These are phyloP conservation scores for Sardina pilchardus DNA, from an alignment of 2,113 vertebrate genomes.

Conservation along the genomic window DNA sequence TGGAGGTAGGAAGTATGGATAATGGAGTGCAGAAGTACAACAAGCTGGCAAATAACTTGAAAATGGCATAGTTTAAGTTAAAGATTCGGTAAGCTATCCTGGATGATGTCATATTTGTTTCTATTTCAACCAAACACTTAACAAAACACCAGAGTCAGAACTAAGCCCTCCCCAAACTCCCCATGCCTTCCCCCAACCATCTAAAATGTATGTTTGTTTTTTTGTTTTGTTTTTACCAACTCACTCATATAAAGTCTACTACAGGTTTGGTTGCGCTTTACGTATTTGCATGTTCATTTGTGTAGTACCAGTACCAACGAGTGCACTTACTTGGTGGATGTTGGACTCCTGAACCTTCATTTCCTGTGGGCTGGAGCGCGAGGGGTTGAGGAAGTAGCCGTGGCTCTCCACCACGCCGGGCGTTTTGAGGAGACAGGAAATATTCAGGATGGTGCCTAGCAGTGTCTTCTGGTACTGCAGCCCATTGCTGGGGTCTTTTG, in stretches of 20 bases:
- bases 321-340: slow-evolving; percentile 86
- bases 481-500: slow-evolving; percentile 89
- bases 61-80: no score
- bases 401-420: slow-evolving; percentile 93
- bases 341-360: slow-evolving; percentile 97
- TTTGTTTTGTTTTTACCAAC: no score
- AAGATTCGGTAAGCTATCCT: no score
- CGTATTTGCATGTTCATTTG: not conserved
- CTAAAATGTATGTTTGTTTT: no score
- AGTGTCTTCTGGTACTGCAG: slow-evolving; percentile 95
- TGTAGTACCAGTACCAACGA: not conserved
- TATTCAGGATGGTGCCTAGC: slow-evolving; percentile 81
- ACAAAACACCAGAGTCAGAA: no score
- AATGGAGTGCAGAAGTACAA: not conserved
- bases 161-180: no score
- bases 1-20: not conserved
- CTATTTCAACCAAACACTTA: no score
- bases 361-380: slow-evolving; percentile 92
- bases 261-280: no score
- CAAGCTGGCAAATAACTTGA: not conserved
- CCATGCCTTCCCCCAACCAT: no score
- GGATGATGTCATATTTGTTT: no score
- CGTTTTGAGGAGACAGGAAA: slow-evolving; percentile 93
- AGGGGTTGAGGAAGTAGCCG: slow-evolving; percentile 90
- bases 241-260: no score